Evolutionary conservation across 1,140 invertebrate genomes (phyloP), one percentile per base, ranked within the genome.

Genomic region (Doryteuthis pealeii): DNA sequence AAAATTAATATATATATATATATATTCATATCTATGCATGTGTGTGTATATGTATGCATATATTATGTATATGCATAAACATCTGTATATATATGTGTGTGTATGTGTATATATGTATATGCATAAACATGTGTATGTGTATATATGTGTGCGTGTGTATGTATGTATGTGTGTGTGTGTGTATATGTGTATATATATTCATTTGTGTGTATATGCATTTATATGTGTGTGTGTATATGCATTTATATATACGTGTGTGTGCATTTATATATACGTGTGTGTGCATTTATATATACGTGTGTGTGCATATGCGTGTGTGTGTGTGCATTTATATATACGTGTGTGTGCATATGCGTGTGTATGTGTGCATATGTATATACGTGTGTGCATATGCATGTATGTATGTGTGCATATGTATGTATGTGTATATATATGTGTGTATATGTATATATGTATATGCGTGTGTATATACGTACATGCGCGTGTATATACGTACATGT

Each of bases 161-260:
- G n/a, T n/a, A n/a, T n/a, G n/a, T n/a, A n/a, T n/a, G n/a, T n/a
- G 45, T 49, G 45, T 49, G 45, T 49, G 45, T 49, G 45, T 49
- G 45, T 49, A 1, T 49, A 22, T 49, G 45, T 49, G 45, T 49
- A n/a, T n/a, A n/a, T n/a, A n/a, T n/a, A n/a, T n/a, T n/a, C n/a
- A n/a, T n/a, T n/a, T n/a, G n/a, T n/a, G n/a, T n/a, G n/a, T n/a
- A n/a, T n/a, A n/a, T n/a, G n/a, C n/a, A n/a, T n/a, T n/a, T n/a
- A n/a, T n/a, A n/a, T n/a, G n/a, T n/a, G n/a, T n/a, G n/a, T n/a
- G n/a, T n/a, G n/a, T n/a, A n/a, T n/a, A n/a, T n/a, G n/a, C n/a
- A n/a, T n/a, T n/a, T n/a, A n/a, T n/a, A n/a, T n/a, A n/a, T n/a
- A n/a, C n/a, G n/a, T n/a, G 45, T 49, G 45, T 49, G 45, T 49